These are phyloP conservation scores for Prionchulus punctatus DNA, from an alignment of 2,888 invertebrate genomes.

Conservation along the genomic window DNA sequence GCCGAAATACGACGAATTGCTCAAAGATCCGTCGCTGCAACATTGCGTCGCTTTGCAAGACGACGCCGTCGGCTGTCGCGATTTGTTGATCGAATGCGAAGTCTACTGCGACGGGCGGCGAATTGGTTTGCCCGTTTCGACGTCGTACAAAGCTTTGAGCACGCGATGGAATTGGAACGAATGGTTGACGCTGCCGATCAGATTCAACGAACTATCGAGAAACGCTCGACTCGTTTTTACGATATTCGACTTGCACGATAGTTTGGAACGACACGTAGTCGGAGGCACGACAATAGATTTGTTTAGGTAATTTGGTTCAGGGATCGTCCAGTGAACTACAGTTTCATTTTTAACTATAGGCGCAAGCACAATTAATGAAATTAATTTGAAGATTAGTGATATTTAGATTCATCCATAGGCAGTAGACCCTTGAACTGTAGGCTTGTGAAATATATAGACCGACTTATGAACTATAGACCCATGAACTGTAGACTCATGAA, in stretches of 20 bases:
- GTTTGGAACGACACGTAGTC: constrained; percentile 61
- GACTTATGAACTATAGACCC: no score
- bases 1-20: constrained; percentile 68
- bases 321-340: no score
- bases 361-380: no score
- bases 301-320: constrained; percentile 40
- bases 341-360: no score
- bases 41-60: constrained; percentile 9
- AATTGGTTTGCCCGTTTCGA: constrained; percentile 65
- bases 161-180: constrained; percentile 96
- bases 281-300: constrained; percentile 82
- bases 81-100: constrained; percentile 71
- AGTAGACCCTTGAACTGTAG: no score
- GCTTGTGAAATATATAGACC: no score
- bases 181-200: constrained; percentile 76
- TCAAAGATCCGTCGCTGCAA: constrained; percentile 51
- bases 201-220: constrained; percentile 74
- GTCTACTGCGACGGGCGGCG: constrained; percentile 45
- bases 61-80: constrained; percentile 28
- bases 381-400: no score
- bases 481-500: no score
- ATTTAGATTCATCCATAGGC: no score
- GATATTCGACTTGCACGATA: constrained; percentile 75
- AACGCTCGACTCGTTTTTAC: constrained; percentile 70
- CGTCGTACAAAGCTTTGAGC: constrained; percentile 77